Conservation (phyloP, 35 echinoderm and acorn worm species). For the Lytechinus variegatus region DNA sequence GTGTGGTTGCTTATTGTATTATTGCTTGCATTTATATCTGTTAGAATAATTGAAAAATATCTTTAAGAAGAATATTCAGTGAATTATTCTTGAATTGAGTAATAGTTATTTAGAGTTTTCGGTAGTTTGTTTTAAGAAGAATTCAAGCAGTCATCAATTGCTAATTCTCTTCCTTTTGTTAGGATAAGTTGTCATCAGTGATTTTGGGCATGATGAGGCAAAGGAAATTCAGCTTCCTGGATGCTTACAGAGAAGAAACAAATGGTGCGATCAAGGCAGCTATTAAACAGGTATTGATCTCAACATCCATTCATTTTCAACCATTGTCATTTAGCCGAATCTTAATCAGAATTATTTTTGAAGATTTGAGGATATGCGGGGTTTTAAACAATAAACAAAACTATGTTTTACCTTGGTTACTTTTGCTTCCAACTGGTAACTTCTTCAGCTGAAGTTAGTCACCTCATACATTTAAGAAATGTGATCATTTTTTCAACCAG, state of each 20-base stretch:
- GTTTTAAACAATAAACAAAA: too few species aligned
- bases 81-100: too few species aligned
- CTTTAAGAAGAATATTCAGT: not conserved
- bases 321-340: too few species aligned
- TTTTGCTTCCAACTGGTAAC: too few species aligned
- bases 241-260: slow-evolving; percentile 87
- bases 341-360: too few species aligned
- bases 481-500: too few species aligned
- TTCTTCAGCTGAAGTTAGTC: too few species aligned
- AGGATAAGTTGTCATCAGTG: slow-evolving; percentile 88
- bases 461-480: too few species aligned
- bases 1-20: not conserved
- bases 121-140: not conserved
- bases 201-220: slow-evolving; percentile 94
- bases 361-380: too few species aligned
- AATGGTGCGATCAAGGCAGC: slow-evolving; percentile 79
- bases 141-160: not conserved
- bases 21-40: not conserved
- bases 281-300: slow-evolving; percentile 81
- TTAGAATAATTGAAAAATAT: not conserved
- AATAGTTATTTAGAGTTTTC: too few species aligned
- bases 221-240: slow-evolving; percentile 86
- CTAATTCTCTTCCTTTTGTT: not conserved
- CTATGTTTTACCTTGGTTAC: too few species aligned
- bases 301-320: not conserved